Base-by-base conservation (phyloP, 2,888 invertebrate species). In the Drosophila eohydei region DNA sequence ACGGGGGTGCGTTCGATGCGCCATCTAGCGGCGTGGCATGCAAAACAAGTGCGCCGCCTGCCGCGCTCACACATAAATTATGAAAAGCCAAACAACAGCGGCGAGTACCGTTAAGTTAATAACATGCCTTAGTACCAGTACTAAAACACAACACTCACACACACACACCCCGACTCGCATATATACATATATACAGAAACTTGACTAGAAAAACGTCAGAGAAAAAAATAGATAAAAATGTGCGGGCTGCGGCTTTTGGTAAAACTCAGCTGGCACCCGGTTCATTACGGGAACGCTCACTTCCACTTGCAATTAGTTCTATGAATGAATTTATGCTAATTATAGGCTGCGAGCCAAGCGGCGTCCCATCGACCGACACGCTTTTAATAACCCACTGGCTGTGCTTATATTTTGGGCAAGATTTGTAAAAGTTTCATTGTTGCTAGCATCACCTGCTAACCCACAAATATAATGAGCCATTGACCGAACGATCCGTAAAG, bases 401-500 rank as follows among this genome's bases (percentile, higher is more conserved):
- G 40, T 16, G 28, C 36, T 32, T 58, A 51, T 21, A 67, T 61
- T 74, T 74, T 71, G 68, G 77, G 65, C 55, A 73, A 63, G 60
- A 60, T 74, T 70, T 68, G 62, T 75, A 71, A 73, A 62, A 75
- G 75, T 55, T 69, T 57, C 63, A 61, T 79, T 84, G 77, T 66
- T 64, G 78, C 65, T 67, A 62, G 71, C 80, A 78, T 90, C 90
- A 89, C 90, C 89, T 89, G 88, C 88, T 89, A 86, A 89, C 90
- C 89, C 90, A 89, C 72, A 89, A 90, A 89, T 77, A 84, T 89
- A 90, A 90, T 89, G 88, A 90, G 81, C 83, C 88, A 82, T 85
- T 86, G 80, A 80, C 88, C 81, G 68, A 71, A 44, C 51, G 30
- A 40, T 30, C 44, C 44, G 55, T 26, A 79, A 74, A 78, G 75